Percentiles rank a stretch among this genome's conserved stretches.
Evolutionary conservation across 2,797 vertebrate genomes (phyloP).

Genomic region (Peromyscus melanophrys): DNA sequence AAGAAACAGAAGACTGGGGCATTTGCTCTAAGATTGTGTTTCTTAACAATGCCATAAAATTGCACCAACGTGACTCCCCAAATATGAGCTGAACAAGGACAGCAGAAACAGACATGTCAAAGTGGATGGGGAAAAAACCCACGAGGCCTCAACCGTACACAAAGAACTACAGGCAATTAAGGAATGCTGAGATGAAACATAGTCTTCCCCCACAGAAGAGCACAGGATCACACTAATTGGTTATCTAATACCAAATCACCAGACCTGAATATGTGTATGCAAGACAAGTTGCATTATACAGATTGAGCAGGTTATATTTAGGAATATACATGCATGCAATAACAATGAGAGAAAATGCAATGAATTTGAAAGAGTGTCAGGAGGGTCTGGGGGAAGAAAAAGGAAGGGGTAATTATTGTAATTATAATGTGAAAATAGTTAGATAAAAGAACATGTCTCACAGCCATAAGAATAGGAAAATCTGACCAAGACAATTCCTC

Average conservation of each 20-base stretch:
- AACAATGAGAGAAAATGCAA: neutral
- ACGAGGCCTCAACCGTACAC: neutral
- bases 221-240: neutral
- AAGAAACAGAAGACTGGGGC: neutral
- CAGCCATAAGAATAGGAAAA: neutral
- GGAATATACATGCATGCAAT: neutral
- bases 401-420: no score
- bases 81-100: neutral
- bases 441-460: neutral
- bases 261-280: neutral
- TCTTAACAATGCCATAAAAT: neutral
- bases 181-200: neutral
- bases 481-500: neutral
- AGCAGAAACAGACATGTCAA: neutral
- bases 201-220: neutral
- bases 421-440: no score
- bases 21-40: neutral
- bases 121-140: neutral
- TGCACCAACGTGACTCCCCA: neutral
- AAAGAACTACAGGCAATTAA: neutral
- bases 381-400: neutral
- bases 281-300: neutral
- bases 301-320: neutral
- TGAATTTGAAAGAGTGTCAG: neutral
- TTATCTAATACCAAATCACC: neutral